Evolutionary conservation across 2,888 invertebrate species (phyloP).

Genomic region (Nephrocerus scutellatus): DNA sequence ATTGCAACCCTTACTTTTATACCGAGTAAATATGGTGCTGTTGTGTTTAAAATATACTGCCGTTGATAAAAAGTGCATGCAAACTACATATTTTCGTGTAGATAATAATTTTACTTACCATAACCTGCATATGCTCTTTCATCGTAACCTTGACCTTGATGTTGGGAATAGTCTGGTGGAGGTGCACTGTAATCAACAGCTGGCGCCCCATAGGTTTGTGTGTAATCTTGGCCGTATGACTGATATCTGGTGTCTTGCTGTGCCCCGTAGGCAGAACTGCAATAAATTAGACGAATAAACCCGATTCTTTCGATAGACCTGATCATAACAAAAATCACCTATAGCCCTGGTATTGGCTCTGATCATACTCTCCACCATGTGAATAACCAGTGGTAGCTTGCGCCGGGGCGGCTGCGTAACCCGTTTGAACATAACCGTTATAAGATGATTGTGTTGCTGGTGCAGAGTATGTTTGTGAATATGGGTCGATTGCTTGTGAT

Average conservation of each 20-base stretch:
- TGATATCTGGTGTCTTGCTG: conserved; percentile 46
- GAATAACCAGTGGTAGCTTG: conserved; percentile 39
- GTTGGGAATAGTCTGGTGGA: conserved; percentile 44
- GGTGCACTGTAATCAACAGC: conserved; percentile 46
- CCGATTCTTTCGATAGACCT: no score
- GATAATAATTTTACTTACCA: conserved; percentile 35
- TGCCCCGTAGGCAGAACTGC: conserved; percentile 38
- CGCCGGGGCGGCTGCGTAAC: conserved; percentile 28
- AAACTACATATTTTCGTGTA: background rate
- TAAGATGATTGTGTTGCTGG: conserved; percentile 37
- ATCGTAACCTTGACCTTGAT: conserved; percentile 39
- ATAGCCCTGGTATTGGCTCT: conserved; percentile 46
- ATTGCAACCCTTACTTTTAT: no score
- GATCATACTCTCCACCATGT: conserved; percentile 42
- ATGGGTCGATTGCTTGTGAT: conserved; percentile 44
- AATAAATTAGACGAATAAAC: conserved; percentile 4
- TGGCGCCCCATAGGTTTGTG: conserved; percentile 44
- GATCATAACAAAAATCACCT: no score
- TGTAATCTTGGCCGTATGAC: conserved; percentile 44
- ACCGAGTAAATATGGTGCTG: no score
- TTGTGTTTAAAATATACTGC: background rate
- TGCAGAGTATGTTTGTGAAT: conserved; percentile 43
- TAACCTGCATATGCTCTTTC: conserved; percentile 46
- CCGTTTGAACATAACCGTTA: conserved; percentile 45
- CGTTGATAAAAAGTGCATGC: background rate